Conservation (phyloP, 2,888 invertebrate species). For the Elysia crispata region DNA sequence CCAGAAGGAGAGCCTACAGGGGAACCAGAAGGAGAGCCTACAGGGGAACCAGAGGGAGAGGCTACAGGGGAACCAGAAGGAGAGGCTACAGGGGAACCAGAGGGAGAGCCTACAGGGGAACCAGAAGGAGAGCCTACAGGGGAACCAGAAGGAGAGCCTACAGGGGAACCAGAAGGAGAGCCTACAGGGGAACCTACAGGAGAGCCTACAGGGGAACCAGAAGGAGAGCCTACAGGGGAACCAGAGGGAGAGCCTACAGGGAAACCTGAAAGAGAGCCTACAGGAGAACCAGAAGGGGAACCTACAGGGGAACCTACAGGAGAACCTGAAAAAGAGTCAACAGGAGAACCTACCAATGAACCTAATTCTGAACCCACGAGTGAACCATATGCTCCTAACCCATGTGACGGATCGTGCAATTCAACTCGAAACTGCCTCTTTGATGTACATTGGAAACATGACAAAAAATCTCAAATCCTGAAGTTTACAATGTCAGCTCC, state of each 20-base stretch:
- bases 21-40: not conserved
- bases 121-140: not conserved
- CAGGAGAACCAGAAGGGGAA: too few species aligned
- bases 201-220: not conserved
- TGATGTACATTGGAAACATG: conserved; percentile 55
- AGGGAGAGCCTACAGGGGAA: not conserved
- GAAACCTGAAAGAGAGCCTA: too few species aligned
- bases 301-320: too few species aligned
- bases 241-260: conserved; percentile 34
- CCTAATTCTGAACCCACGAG: conserved; percentile 43
- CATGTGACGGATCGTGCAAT: conserved; percentile 18
- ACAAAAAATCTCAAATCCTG: conserved; percentile 48
- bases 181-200: not conserved
- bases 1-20: not conserved
- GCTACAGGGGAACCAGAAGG: conserved; percentile 28
- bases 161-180: not conserved
- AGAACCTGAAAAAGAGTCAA: conserved; percentile 40
- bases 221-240: conserved; percentile 21
- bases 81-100: not conserved
- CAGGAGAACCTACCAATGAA: conserved; percentile 55
- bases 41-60: not conserved
- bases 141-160: not conserved
- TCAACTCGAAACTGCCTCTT: conserved; percentile 40
- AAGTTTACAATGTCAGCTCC: conserved; percentile 55
- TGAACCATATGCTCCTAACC: conserved; percentile 7